Evolutionary conservation across 2,113 vertebrate genomes (phyloP), one percentile per base, ranked within the genome.

Genomic region (Sinocyclocheilus rhinocerous): DNA sequence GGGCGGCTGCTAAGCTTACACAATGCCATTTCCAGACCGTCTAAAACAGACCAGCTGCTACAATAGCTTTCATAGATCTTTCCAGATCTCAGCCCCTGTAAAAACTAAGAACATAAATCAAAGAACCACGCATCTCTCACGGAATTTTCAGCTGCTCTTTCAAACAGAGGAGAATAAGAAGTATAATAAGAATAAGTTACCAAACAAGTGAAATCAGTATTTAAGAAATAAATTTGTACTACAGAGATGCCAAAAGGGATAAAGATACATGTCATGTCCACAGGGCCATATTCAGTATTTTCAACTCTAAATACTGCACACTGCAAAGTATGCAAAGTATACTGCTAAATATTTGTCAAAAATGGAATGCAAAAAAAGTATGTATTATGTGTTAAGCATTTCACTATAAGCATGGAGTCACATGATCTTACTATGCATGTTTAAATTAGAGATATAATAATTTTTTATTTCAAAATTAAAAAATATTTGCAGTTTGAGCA

Each of bases 1-100:
- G 73, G 78, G 48, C 9, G 76, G 24, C 72, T 39, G 76, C 48
- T 61, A 73, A 79, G 52, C 76, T 81, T 85, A 80, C 80, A 87
- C 86, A 87, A 87, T 76, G 69, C 50, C 63, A 42, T 80, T 84
- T 79, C 55, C 59, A 87, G 75, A 78, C 57, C 33, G 33, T 48
- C 79, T 75, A 82, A 86, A 78, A 79, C 52, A 78, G 36, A 48
- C 16, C 83, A 82, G 72, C 33, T 48, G 13, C 59, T 82, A 76
- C 36, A 69, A 85, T 69, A 20, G 78, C 77, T 48, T 86, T 75
- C 22, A 81, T 48, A 75, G 78, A 36, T 33, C 67, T 57, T 57
- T 86, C 81, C 81, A 83, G 65, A 70, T 83, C 65, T 83, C 20
- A 11, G 65, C 52, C 45, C 6, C 1, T 36, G 81, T 67, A 81